Base-by-base conservation (phyloP, 30 jellyfish, hydroid and myxozoan species). In the Calvadosia cruxmelitensis region DNA sequence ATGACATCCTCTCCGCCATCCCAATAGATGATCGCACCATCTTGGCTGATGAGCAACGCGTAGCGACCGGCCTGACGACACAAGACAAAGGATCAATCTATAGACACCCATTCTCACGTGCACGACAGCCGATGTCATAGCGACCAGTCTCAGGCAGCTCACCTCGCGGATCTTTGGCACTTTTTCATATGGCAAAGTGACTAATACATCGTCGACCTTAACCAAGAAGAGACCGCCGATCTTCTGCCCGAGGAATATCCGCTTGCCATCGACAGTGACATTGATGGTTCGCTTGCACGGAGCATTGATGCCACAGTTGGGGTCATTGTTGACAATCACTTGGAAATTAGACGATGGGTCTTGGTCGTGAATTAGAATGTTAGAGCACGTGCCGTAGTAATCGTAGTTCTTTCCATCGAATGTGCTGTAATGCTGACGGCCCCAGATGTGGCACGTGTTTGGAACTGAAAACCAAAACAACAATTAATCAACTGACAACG, bases 11-110 rank as follows among this genome's bases (percentile, higher is more conserved):
- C 94, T 15, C 20, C 64, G 16, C 99, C 99, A 74, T 91, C 99
- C 94, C 94, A 91, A 33, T 71, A 75, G 35, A 91, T 69, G 7
- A 78, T 62, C 16, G 83, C 95, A 2, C 70, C 71, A 30, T 91
- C 99, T 51, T 86, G 85, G 25, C 95, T 91, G n/a, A 66, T 71
- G 31, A 91, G 85, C 92, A 83, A 62, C 24, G 74, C 93, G 62
- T 91, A 82, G 29, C 95, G 84, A 3, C 99, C 99, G 74, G 92
- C 99, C 99, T 91, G 69, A n/a, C n/a, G n/a, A n/a, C n/a, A n/a
- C n/a, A n/a, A n/a, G n/a, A n/a, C n/a, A n/a, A n/a, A n/a, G n/a
- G n/a, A n/a, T n/a, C n/a, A n/a, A n/a, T n/a, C n/a, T n/a, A n/a
- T n/a, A n/a, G n/a, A n/a, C n/a, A n/a, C n/a, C n/a, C n/a, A n/a